Percentiles rank a stretch among this genome's conserved stretches.
Conservation (phyloP, 2,797 vertebrate species). For the Pogoniulus pusillus region DNA sequence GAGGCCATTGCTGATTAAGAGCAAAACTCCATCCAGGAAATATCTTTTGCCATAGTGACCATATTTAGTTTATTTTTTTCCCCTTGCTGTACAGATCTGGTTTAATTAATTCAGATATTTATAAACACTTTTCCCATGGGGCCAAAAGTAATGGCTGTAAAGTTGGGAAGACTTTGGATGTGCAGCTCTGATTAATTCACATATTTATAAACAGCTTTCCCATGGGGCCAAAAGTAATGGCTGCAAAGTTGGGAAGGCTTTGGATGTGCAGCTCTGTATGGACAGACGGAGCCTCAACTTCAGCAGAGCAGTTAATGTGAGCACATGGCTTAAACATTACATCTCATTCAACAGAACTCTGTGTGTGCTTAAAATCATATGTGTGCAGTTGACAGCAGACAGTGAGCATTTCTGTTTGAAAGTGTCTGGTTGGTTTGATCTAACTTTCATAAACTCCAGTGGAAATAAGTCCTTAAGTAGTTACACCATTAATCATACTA, state of each 20-base stretch:
- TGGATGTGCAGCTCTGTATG: neutral
- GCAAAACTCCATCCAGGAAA: conserved; percentile 61
- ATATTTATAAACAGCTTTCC: conserved; percentile 74
- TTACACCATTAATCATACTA: conserved; percentile 15
- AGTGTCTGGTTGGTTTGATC: neutral
- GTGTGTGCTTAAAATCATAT: neutral
- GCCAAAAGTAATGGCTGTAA: conserved; percentile 50
- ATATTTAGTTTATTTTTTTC: conserved; percentile 27
- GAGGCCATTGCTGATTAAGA: conserved; percentile 5
- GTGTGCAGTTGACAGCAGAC: neutral
- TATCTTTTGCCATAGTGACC: conserved; percentile 71
- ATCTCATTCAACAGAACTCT: neutral
- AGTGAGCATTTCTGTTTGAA: neutral
- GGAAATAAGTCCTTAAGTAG: neutral
- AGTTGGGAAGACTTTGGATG: neutral
- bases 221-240: conserved; percentile 32
- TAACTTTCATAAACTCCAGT: conserved; percentile 7
- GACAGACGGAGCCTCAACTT: neutral
- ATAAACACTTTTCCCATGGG: conserved; percentile 64
- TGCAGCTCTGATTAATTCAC: conserved; percentile 60
- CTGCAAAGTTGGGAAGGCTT: conserved; percentile 26
- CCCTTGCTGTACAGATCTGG: conserved; percentile 51
- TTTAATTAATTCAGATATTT: conserved; percentile 74
- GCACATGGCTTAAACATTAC: fast-evolving
- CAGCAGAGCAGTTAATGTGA: neutral